These are phyloP conservation scores for Acanthopleura granulata DNA, from an alignment of 2,888 invertebrate species.

Conservation along the genomic window DNA sequence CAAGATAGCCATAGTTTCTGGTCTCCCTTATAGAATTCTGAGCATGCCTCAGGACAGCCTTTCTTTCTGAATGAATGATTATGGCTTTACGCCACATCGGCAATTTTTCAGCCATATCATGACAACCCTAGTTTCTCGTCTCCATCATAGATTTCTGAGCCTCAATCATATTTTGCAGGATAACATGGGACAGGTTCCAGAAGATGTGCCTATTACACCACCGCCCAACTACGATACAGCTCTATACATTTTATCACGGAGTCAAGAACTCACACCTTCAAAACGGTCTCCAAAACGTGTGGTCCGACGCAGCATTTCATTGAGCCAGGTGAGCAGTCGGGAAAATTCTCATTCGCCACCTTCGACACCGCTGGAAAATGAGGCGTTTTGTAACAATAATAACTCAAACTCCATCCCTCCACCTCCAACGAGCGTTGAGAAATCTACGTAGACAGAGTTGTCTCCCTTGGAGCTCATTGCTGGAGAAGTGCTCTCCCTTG, in stretches of 20 bases:
- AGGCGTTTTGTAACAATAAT: slow-evolving; percentile 6
- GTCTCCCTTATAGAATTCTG: too few species aligned
- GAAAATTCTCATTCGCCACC: slow-evolving; percentile 5
- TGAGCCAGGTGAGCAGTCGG: background rate
- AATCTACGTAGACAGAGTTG: background rate
- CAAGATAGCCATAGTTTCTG: too few species aligned
- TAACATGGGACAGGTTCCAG: slow-evolving; percentile 19
- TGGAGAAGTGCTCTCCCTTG: too few species aligned
- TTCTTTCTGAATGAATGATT: too few species aligned
- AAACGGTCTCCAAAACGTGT: background rate
- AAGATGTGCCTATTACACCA: slow-evolving; percentile 52
- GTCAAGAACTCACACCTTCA: slow-evolving; percentile 37
- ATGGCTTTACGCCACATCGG: too few species aligned
- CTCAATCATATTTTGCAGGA: background rate
- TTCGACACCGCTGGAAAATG: slow-evolving; percentile 2
- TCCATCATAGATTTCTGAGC: too few species aligned
- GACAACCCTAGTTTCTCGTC: too few species aligned
- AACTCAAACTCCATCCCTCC: background rate
- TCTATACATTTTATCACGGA: slow-evolving; percentile 51
- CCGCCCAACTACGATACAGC: slow-evolving; percentile 61
- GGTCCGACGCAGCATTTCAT: slow-evolving; percentile 9
- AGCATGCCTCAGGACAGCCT: too few species aligned
- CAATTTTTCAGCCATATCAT: too few species aligned
- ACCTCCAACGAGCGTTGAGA: background rate
- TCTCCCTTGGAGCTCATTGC: too few species aligned